Conservation (phyloP, 2,888 invertebrate species). For the Eustalomyia histrio region DNA sequence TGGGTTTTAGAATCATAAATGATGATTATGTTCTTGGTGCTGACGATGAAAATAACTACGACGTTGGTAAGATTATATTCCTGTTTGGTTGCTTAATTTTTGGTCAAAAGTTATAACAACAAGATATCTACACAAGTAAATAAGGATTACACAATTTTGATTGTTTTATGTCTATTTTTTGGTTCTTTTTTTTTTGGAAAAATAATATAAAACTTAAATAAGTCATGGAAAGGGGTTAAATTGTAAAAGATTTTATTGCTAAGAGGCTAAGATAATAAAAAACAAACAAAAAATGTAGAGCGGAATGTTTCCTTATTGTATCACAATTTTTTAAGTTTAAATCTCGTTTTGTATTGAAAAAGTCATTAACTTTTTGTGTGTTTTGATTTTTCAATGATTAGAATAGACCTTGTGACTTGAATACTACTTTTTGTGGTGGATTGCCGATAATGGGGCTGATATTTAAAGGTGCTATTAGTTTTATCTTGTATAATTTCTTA, state of each 20-base stretch:
- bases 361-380: conserved; percentile 28
- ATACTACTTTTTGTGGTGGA: not conserved
- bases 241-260: conserved; percentile 7
- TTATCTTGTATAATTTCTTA: no score
- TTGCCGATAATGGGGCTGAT: no score
- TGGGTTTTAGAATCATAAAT: conserved; percentile 43
- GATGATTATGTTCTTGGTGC: conserved; percentile 32
- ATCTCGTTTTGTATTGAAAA: conserved; percentile 14
- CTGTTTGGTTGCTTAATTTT: not conserved
- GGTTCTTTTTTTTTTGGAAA: not conserved
- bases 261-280: not conserved
- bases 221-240: not conserved
- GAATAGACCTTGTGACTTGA: no score
- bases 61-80: not conserved
- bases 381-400: no score
- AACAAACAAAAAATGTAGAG: not conserved
- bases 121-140: not conserved
- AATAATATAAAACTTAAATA: not conserved
- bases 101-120: conserved; percentile 26
- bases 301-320: not conserved
- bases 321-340: not conserved
- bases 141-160: conserved; percentile 19
- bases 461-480: no score
- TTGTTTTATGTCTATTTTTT: conserved; percentile 23
- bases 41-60: not conserved